phyloP scores from a whole-genome alignment of 2,888 invertebrate genomes.

The Ectemnius continuus region DNA sequence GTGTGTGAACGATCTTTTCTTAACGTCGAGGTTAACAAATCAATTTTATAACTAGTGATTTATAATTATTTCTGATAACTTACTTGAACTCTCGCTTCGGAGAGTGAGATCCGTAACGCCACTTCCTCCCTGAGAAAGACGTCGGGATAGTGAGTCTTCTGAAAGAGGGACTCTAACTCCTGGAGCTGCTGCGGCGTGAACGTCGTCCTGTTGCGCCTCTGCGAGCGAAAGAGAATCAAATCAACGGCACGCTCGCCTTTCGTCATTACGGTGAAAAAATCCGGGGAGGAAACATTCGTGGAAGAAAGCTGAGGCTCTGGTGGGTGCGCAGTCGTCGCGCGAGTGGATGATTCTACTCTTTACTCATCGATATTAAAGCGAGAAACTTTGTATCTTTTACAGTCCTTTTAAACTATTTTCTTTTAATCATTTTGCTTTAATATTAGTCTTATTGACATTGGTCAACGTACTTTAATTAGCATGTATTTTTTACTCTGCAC shows the following conservation, averaged over 20 bases:
- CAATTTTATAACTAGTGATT: neutral
- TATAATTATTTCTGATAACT: constrained; percentile 14
- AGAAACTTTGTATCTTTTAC: no score
- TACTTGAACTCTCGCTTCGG: constrained; percentile 96
- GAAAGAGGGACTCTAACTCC: constrained; percentile 93
- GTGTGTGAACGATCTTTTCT: neutral
- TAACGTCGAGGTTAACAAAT: neutral
- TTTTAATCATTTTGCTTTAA: no score
- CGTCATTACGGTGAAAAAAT: no score
- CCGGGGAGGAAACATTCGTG: no score
- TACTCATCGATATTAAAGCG: neutral
- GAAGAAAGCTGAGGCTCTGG: no score
- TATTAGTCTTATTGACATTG: no score
- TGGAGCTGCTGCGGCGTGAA: constrained; percentile 96
- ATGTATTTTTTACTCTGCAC: no score
- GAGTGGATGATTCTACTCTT: neutral
- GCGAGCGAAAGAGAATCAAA: constrained; percentile 62
- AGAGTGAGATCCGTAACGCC: constrained; percentile 92
- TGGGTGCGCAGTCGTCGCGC: no score
- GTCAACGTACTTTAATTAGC: no score
- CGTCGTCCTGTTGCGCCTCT: constrained; percentile 94
- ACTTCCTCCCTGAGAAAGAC: constrained; percentile 94
- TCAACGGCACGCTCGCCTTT: no score
- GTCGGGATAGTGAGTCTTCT: constrained; percentile 96
- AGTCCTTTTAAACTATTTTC: no score